phyloP scores from a whole-genome alignment of 1,140 invertebrate genomes.

The Daktulosphaira vitifoliae region DNA sequence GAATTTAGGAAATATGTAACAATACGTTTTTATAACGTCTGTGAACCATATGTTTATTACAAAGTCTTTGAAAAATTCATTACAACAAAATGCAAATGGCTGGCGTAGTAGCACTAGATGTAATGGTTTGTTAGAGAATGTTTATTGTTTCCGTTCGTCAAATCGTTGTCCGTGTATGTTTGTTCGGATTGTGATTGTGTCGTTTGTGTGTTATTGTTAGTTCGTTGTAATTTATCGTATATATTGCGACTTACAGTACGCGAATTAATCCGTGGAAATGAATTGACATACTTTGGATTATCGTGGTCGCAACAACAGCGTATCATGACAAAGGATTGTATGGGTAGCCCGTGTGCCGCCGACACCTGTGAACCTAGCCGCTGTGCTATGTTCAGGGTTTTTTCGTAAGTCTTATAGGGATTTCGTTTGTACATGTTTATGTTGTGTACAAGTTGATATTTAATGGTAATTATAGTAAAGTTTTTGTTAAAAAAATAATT shows the following conservation, averaged over 20 bases:
- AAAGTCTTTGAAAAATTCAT: slow-evolving; percentile 28
- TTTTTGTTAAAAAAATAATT: slow-evolving; percentile 1
- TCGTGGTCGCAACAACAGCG: slow-evolving; percentile 19
- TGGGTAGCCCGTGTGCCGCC: slow-evolving; percentile 13
- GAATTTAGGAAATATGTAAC: too few relatives aligned
- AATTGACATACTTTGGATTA: slow-evolving; percentile 14
- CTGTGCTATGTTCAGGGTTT: background rate
- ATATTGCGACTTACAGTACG: background rate
- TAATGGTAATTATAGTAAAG: background rate
- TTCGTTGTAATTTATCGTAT: background rate
- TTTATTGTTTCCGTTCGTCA: slow-evolving; percentile 31
- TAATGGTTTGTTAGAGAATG: slow-evolving; percentile 32
- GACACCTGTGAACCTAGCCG: slow-evolving; percentile 22
- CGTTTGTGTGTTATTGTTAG: background rate
- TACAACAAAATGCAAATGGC: slow-evolving; percentile 34
- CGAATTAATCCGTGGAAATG: background rate
- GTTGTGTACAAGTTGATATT: too few relatives aligned
- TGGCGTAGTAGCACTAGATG: slow-evolving; percentile 25
- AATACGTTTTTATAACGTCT: slow-evolving; percentile 14
- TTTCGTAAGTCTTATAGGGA: slow-evolving; percentile 1
- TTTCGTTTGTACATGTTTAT: too few relatives aligned
- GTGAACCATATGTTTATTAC: slow-evolving; percentile 22
- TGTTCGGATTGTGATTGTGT: background rate
- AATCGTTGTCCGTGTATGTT: background rate
- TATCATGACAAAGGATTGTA: slow-evolving; percentile 30